phyloP scores from a whole-genome alignment of 2,113 vertebrate genomes.

The Fregetta grallaria region DNA sequence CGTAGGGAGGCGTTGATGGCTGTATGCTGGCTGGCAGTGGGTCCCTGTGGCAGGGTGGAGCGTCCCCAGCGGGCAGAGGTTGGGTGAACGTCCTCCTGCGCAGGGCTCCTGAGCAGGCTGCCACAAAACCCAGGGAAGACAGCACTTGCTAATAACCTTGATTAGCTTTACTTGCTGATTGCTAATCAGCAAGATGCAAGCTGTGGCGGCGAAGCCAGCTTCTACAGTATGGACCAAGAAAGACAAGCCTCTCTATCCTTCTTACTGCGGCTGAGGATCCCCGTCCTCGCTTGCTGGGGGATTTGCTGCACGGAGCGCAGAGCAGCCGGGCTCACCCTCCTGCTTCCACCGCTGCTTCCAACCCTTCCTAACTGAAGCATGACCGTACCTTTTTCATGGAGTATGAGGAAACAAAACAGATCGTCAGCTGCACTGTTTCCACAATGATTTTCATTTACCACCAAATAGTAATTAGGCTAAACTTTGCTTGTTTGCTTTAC shows the following conservation, averaged over 20 bases:
- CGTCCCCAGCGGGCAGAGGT: fast-evolving
- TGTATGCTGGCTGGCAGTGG: fast-evolving
- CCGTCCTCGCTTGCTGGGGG: not conserved
- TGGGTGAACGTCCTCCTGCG: fast-evolving
- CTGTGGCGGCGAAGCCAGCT: not conserved
- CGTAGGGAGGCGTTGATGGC: fast-evolving
- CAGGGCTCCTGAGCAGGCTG: not conserved
- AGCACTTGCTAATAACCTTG: not conserved
- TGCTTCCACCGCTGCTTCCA: fast-evolving
- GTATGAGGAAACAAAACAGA: not conserved
- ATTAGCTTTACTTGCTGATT: not conserved
- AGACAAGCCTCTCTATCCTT: not conserved
- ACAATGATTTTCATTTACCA: not conserved
- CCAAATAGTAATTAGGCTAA: not conserved
- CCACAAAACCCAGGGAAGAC: fast-evolving
- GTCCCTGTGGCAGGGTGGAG: not conserved
- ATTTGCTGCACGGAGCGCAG: not conserved
- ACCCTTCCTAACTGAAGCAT: not conserved
- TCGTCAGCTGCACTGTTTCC: not conserved
- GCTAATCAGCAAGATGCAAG: not conserved
- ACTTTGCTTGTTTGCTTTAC: not conserved
- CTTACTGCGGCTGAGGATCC: not conserved
- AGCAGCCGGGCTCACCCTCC: not conserved
- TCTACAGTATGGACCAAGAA: not conserved
- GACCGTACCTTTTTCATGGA: not conserved